Base-by-base conservation (phyloP, 1,140 invertebrate species). In the Chironomus striatipennis region DNA sequence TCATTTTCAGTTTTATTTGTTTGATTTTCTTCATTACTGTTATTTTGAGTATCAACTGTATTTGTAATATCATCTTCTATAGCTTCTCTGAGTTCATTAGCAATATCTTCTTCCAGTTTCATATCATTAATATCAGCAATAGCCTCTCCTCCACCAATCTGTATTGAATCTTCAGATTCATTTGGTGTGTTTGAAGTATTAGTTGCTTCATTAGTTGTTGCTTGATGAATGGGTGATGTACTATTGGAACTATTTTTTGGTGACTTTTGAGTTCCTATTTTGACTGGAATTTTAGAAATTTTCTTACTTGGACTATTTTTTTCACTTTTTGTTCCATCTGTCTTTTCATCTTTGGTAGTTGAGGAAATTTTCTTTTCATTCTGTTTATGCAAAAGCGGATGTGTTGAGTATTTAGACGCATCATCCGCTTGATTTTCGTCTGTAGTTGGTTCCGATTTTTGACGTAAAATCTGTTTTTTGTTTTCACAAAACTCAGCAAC, bases 281-380 rank as follows among this genome's bases (percentile, higher is more conserved):
- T 80, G 0, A 82, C 78, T 3, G 81, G 81, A 24, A 82, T 82
- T 75, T 82, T 82, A 0, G 81, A 82, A 75, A 81, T 82, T 42
- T 81, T 81, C 3, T 77, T 77, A 1, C 47, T 57, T 15, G 81
- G 81, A 73, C 81, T 81, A 2, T 76, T 75, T 57, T 81, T 82
- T 73, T 73, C 0, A 77, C 73, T 43, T 76, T 34, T 18, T 70
- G 65, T 20, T 18, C 17, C 65, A 79, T 12, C 78, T 77, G 47
- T 80, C 79, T 75, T 81, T 81, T 47, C 73, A 74, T 64, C 21
- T 43, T 73, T 75, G 24, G 24, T 34, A n/a, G 43, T 7, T 74
- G 47, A 10, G 4, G 47, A 57, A 57, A 70, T 43, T 76, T 81
- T 79, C 24, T 80, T 79, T 7, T 76, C 77, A 5, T 77, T 67